A percentile compares a stretch with the other conserved stretches of the same genome.
These are phyloP conservation scores for Hirtodrosophila alboralis DNA, from an alignment of 2,888 invertebrate genomes.

Conservation along the genomic window DNA sequence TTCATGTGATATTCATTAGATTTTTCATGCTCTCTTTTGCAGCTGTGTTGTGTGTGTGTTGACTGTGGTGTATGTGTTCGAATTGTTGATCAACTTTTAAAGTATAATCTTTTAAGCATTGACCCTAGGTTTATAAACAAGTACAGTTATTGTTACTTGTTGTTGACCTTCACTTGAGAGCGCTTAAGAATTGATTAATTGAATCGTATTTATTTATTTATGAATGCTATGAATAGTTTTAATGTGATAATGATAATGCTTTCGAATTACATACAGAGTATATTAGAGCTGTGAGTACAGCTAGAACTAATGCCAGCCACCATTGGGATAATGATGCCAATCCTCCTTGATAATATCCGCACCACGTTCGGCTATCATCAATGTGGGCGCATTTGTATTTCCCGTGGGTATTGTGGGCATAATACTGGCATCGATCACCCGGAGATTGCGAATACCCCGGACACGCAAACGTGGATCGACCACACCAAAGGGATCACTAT, in stretches of 20 bases:
- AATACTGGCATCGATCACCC: constrained; percentile 92
- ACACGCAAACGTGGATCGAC: constrained; percentile 89
- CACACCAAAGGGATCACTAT: constrained; percentile 86
- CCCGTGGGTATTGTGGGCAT: constrained; percentile 92
- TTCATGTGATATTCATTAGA: too few relatives aligned
- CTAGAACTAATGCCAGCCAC: too few relatives aligned
- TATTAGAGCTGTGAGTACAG: too few relatives aligned
- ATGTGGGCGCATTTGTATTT: constrained; percentile 92
- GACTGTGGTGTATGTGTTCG: background rate
- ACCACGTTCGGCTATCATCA: constrained; percentile 94
- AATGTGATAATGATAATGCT: too few relatives aligned
- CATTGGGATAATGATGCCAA: constrained; percentile 84
- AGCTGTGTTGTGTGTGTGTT: background rate
- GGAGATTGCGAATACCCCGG: constrained; percentile 87
- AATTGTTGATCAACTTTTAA: background rate
- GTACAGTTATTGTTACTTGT: too few relatives aligned
- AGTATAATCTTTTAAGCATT: background rate
- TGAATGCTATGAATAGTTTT: background rate
- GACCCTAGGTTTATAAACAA: background rate
- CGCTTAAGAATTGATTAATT: background rate
- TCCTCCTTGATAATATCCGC: constrained; percentile 92
- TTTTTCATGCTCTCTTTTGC: too few relatives aligned
- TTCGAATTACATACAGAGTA: too few relatives aligned
- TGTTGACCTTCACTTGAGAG: too few relatives aligned
- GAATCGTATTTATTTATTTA: constrained; percentile 6